These are phyloP conservation scores for Acanthosepion lycidas DNA, from an alignment of 2,888 invertebrate species.

Conservation along the genomic window DNA sequence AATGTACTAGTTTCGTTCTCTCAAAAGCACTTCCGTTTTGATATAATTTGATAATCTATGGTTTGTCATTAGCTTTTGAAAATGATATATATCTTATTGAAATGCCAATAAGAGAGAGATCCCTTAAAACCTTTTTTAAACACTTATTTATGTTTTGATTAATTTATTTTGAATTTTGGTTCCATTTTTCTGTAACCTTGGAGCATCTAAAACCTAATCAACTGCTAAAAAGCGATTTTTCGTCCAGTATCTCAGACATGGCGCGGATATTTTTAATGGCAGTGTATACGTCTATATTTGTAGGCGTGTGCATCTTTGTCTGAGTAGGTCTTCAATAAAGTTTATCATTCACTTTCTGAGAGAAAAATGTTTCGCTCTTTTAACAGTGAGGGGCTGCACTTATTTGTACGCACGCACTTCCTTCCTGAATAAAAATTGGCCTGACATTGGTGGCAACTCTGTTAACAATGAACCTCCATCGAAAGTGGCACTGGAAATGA, in stretches of 20 bases:
- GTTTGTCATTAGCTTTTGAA: too few species aligned
- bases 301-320: background rate
- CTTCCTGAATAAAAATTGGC: background rate
- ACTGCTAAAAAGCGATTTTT: too few species aligned
- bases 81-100: too few species aligned
- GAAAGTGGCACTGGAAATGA: background rate
- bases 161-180: background rate
- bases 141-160: background rate
- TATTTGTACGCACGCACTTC: background rate
- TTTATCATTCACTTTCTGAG: background rate
- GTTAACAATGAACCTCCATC: background rate
- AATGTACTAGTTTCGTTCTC: too few species aligned
- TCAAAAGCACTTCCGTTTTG: too few species aligned
- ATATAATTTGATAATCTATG: too few species aligned
- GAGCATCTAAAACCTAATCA: background rate
- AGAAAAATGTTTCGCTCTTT: background rate
- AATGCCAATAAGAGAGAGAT: too few species aligned
- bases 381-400: background rate
- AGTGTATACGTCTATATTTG: background rate
- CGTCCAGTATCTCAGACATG: too few species aligned
- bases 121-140: background rate
- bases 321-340: background rate
- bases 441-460: background rate
- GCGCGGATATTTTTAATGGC: background rate
- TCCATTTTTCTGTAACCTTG: background rate